Base-by-base conservation (phyloP, 2,888 invertebrate genomes). In the Polyommatus iphigenia region DNA sequence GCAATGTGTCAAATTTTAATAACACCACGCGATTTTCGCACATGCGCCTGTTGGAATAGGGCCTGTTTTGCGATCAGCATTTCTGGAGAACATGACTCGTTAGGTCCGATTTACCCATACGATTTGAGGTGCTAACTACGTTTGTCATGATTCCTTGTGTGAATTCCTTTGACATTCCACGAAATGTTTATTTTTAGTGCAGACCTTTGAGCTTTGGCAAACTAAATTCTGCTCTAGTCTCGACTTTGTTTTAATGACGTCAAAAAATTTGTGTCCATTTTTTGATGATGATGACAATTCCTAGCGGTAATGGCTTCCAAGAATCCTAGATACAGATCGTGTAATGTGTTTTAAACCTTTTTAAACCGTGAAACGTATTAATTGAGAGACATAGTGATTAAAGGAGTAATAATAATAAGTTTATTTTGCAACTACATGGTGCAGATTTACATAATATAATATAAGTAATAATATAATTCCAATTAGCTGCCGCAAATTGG, bases 101-200 rank as follows among this genome's bases (percentile, higher is more conserved):
- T 83, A 83, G 78, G 80, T 76, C 80, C 82, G 80, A 80, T 81
- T 80, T 82, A 81, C 75, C 59, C 71, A 72, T 73, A 78, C 79
- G 79, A 79, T 78, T 78, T 77, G 76, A 82, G 82, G 83, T 83
- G 82, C 81, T 81, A 82, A 81, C 82, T 79, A 78, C 78, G 57
- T 80, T 77, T 79, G 81, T 80, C 82, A 82, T 80, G 81, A 82
- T 83, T 82, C 81, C 82, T 83, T 80, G 78, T 79, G 78, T 50
- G 75, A 29, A 75, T 75, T 75, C 75, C 75, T 75, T 75, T 54
- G 75, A 75, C 50, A 50, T 54, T 75, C 75, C 20, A 46, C 32
- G 73, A 29, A 24, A 24, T 75, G 75, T 50, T 75, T 54, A 50
- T 29, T 75, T 73, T 75, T 75, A 50, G 75, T 29, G 29, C 20